phyloP scores from a whole-genome alignment of 2,113 vertebrate genomes.

The Siphamia tubifer region DNA sequence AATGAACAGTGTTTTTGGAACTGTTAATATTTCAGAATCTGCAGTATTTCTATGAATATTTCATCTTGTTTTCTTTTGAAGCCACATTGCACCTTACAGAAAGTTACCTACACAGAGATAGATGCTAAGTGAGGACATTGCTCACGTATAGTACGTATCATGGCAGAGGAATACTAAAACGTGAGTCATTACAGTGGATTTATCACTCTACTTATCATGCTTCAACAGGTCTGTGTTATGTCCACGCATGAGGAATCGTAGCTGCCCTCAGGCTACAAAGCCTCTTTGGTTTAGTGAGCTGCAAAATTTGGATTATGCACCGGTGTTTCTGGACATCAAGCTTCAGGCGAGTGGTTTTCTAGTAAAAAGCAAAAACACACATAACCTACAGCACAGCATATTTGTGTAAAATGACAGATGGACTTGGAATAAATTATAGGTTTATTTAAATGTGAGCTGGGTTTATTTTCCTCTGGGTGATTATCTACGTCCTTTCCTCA shows the following conservation, averaged over 20 bases:
- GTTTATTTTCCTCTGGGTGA: not conserved
- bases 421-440: not conserved
- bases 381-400: not conserved
- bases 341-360: not conserved
- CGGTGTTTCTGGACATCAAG: not conserved
- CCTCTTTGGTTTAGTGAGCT: not conserved
- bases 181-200: not conserved
- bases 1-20: too few relatives aligned
- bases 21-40: too few relatives aligned
- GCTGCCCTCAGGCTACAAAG: not conserved
- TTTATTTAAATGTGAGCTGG: not conserved
- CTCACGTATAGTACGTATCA: not conserved
- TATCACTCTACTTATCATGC: not conserved
- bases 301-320: not conserved
- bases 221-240: not conserved
- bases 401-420: not conserved
- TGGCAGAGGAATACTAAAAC: not conserved
- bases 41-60: too few relatives aligned
- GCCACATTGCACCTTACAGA: too few relatives aligned
- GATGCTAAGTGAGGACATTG: not conserved
- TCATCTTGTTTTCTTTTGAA: too few relatives aligned
- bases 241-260: conserved; percentile 4
- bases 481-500: too few relatives aligned
- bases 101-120: too few relatives aligned
- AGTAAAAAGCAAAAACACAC: not conserved